Base-by-base conservation (phyloP, 2,113 vertebrate genomes). In the Anseranas semipalmata region DNA sequence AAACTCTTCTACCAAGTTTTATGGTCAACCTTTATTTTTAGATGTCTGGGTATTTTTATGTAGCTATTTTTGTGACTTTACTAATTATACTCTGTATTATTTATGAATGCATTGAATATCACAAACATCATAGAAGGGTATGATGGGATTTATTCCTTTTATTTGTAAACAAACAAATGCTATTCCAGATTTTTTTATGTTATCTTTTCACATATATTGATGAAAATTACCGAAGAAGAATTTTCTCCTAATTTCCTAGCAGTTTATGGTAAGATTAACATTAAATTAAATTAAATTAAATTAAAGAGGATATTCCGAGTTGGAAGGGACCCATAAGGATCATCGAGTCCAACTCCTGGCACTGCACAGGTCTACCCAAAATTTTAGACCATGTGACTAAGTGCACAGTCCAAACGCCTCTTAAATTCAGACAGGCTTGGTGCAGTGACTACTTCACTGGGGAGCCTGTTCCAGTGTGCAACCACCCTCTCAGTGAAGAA, bases 141-240 rank as follows among this genome's bases (percentile, higher is more conserved):
- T 43, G 27, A 22, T 58, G 45, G 33, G 2, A 82, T 85, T 92
- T 85, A 71, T 73, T 70, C 15, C 55, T 25, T n/a, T 22, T 68
- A 68, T 70, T 58, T 75, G 11, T 41, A 37, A 67, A 39, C 8
- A 58, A 46, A 28, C 3, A 94, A 85, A 59, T 25, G 16, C 1
- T 87, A 19, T 43, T 50, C 52, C 56, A 46, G 15, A 56, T 30
- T 35, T 52, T 71, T 32, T 55, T 37, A 79, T 41, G 2, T 73
- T 52, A 15, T 66, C 2, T 85, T 87, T 92, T 87, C 30, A 68
- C 60, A 66, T 56, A 32, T 41, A 52, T 2, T 43, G 9, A 74
- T 2, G 16, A 2, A 1, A 81, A 56, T 52, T 77, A 37, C 12
- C 4, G 0, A 1, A n/a, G 10, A 60, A 74, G 8, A 66, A 43